phyloP scores from a whole-genome alignment of 2,888 invertebrate genomes.

The Craniophora ligustri region DNA sequence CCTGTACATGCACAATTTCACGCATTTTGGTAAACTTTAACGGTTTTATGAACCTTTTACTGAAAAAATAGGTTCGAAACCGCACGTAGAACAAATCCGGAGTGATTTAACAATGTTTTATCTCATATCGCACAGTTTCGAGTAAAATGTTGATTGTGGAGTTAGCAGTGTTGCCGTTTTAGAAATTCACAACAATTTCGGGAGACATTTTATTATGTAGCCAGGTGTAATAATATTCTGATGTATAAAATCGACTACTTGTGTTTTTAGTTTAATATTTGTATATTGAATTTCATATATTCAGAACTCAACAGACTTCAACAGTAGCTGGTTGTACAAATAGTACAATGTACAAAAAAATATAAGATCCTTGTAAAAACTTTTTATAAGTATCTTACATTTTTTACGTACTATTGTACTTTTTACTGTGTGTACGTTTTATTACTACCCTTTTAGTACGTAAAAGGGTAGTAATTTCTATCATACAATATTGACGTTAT shows the following conservation, averaged over 20 bases:
- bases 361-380: too few relatives aligned
- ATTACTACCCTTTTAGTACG: too few relatives aligned
- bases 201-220: conserved; percentile 20
- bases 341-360: too few relatives aligned
- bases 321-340: too few relatives aligned
- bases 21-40: conserved; percentile 90
- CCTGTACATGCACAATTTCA: conserved; percentile 98
- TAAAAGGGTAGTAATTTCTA: too few relatives aligned
- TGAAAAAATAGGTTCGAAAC: conserved; percentile 27
- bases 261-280: background rate
- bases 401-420: too few relatives aligned
- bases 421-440: too few relatives aligned
- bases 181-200: conserved; percentile 11
- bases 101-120: conserved; percentile 37
- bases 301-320: background rate
- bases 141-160: conserved; percentile 43
- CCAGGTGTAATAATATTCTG: conserved; percentile 29
- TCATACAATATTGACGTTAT: too few relatives aligned
- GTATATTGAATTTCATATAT: background rate
- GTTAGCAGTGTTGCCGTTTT: conserved; percentile 36
- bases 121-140: conserved; percentile 42
- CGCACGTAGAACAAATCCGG: conserved; percentile 37
- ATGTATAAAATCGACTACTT: conserved; percentile 30
- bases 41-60: conserved; percentile 20
- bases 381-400: too few relatives aligned